Evolutionary conservation across 2,113 vertebrate genomes (phyloP).

Genomic region (Dasypus novemcinctus): DNA sequence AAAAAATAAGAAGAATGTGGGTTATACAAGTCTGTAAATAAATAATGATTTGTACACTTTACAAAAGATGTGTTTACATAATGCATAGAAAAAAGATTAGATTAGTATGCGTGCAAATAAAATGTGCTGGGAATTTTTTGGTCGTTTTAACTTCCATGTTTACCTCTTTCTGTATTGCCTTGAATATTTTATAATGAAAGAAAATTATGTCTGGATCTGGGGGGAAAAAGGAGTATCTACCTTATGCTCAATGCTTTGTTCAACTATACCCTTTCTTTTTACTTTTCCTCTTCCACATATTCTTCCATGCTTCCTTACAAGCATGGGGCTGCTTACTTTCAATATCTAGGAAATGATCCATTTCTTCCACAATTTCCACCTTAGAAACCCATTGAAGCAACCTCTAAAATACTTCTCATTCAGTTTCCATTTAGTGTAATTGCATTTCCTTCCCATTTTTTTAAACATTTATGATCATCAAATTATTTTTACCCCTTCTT

Average conservation of each 20-base stretch:
- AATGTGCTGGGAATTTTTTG: neutral
- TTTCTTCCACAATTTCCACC: neutral
- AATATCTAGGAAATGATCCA: neutral
- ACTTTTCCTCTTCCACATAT: neutral
- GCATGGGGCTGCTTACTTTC: slow-evolving; percentile 16
- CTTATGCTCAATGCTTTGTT: neutral
- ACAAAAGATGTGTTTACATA: neutral
- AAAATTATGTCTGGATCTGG: neutral
- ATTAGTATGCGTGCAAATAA: slow-evolving; percentile 31
- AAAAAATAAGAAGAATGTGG: no score
- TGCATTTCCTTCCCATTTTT: neutral
- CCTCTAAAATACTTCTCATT: slow-evolving; percentile 1
- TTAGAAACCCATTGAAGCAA: slow-evolving; percentile 31
- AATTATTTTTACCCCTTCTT: slow-evolving; percentile 20
- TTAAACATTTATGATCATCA: neutral
- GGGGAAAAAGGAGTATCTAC: neutral
- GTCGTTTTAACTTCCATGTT: slow-evolving; percentile 20
- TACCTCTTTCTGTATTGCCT: neutral
- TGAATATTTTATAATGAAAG: slow-evolving; percentile 50
- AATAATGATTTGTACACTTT: no score
- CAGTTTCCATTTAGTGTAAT: neutral
- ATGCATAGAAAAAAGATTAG: neutral
- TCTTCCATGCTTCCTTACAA: neutral
- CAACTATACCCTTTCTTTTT: neutral
- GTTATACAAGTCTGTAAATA: no score